phyloP scores from a whole-genome alignment of 1,140 invertebrate species.

The Capitella teleta region DNA sequence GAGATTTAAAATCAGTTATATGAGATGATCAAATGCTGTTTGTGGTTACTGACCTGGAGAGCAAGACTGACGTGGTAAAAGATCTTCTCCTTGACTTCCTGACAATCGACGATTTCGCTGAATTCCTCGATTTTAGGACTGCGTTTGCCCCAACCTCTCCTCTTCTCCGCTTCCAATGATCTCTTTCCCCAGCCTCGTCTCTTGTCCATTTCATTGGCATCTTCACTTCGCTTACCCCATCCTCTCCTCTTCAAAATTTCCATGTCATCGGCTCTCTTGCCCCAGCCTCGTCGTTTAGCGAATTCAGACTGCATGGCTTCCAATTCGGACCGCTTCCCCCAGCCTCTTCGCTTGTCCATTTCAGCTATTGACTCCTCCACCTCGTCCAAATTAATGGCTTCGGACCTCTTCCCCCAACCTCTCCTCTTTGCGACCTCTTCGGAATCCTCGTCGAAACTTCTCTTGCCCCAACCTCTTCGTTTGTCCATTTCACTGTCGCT shows the following conservation, averaged over 20 bases:
- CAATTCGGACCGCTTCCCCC: conserved; percentile 1
- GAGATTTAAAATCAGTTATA: too few relatives aligned
- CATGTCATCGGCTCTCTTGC: not conserved
- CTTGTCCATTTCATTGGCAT: not conserved
- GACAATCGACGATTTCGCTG: too few relatives aligned
- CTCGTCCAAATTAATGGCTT: not conserved
- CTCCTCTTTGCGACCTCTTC: not conserved
- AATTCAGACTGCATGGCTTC: not conserved
- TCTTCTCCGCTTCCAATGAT: not conserved
- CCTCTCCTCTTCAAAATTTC: not conserved
- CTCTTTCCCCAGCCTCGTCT: conserved; percentile 8
- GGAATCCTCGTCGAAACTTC: not conserved
- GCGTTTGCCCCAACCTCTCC: conserved; percentile 5
- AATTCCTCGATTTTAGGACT: not conserved
- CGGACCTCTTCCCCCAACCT: not conserved
- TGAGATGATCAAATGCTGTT: too few relatives aligned
- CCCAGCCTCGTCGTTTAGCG: conserved; percentile 6
- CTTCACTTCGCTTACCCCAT: not conserved
- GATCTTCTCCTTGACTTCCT: conserved; percentile 1
- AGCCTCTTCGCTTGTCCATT: conserved; percentile 4
- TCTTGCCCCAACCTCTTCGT: not conserved
- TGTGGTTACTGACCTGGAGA: not conserved
- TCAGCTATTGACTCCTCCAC: too few relatives aligned
- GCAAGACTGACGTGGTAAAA: not conserved
- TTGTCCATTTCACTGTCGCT: not conserved